A percentile compares a stretch with the other conserved stretches of the same genome.
Evolutionary conservation across 2,888 invertebrate species (phyloP).

Genomic region (Pherbina coryleti): DNA sequence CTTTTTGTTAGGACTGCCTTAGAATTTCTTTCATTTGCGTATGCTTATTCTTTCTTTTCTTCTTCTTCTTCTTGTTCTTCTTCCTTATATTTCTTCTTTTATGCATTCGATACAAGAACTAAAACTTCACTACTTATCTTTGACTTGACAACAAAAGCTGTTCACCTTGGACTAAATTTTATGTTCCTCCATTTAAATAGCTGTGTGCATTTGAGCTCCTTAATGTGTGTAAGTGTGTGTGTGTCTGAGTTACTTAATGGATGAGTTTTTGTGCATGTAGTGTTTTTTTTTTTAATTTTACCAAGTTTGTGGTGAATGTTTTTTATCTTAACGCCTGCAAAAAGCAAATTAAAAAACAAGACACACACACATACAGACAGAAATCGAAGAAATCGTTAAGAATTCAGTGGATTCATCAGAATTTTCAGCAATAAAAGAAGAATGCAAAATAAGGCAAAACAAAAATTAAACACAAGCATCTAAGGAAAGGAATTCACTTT

Average conservation of each 20-base stretch:
- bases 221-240: neutral
- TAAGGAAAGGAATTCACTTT: neutral
- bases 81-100: neutral
- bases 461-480: neutral
- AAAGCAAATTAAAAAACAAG: neutral
- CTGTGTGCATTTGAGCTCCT: neutral
- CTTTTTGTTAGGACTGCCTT: neutral
- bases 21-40: neutral
- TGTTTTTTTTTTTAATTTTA: neutral
- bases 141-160: constrained; percentile 46
- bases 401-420: constrained; percentile 32
- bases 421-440: constrained; percentile 31
- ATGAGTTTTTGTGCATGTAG: neutral
- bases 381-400: neutral
- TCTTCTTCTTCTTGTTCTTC: neutral
- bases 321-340: neutral
- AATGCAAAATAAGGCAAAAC: neutral
- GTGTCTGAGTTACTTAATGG: neutral
- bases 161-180: constrained; percentile 60
- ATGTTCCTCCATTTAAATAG: neutral
- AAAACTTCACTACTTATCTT: constrained; percentile 16
- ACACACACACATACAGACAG: neutral
- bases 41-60: too few species aligned
- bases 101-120: neutral
- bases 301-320: neutral